These are phyloP conservation scores for Tragulus kanchil DNA, from an alignment of 2,113 vertebrate genomes.

Conservation along the genomic window DNA sequence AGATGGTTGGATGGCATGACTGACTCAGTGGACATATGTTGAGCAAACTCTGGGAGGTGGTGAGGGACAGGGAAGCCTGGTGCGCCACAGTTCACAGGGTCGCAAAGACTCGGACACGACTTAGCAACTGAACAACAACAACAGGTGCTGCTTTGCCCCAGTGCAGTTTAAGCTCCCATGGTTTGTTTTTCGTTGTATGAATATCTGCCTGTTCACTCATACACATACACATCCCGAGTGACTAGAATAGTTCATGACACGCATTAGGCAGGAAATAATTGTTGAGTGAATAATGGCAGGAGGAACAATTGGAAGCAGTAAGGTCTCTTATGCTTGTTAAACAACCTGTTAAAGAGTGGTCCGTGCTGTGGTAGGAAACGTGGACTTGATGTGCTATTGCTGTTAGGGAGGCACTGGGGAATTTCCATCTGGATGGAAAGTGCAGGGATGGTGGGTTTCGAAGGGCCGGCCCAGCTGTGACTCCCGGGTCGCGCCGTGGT, in stretches of 20 bases:
- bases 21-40: no score
- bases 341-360: neutral
- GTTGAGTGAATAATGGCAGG: neutral
- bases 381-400: neutral
- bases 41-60: no score
- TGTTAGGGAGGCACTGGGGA: neutral
- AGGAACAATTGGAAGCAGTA: neutral
- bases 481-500: neutral
- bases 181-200: neutral
- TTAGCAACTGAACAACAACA: no score
- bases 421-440: neutral
- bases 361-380: neutral
- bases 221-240: no score
- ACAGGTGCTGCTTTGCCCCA: neutral
- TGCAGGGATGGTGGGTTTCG: neutral
- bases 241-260: neutral
- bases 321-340: neutral
- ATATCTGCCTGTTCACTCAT: neutral
- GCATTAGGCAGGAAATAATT: neutral
- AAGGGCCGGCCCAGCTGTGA: neutral
- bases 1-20: no score
- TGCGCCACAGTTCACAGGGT: no score
- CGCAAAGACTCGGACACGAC: no score
- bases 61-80: no score
- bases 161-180: neutral